These are phyloP conservation scores for Penelope pileata DNA, from an alignment of 2,113 vertebrate species.

Conservation along the genomic window DNA sequence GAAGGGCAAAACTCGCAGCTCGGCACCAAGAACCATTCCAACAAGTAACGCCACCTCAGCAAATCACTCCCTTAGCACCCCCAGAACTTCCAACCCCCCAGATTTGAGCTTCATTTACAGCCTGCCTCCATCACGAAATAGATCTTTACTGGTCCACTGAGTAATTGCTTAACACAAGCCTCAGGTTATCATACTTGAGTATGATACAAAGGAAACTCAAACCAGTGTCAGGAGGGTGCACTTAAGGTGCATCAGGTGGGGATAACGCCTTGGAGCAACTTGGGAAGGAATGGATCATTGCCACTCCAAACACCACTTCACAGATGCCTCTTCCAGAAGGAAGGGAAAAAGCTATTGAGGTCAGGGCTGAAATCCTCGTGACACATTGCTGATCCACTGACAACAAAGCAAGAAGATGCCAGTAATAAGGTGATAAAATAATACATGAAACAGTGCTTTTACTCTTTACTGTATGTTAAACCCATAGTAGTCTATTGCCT, in stretches of 20 bases:
- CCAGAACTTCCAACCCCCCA: neutral
- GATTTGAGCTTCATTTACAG: neutral
- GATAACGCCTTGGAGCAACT: neutral
- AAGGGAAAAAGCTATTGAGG: neutral
- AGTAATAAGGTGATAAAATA: neutral
- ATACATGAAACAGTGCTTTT: neutral
- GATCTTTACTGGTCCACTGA: neutral
- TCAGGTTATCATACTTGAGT: neutral
- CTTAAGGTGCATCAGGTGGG: neutral
- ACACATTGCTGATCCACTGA: accelerated
- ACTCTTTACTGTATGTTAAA: neutral
- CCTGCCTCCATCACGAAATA: neutral
- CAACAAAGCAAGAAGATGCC: neutral
- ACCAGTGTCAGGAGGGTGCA: neutral
- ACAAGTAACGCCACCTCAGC: neutral
- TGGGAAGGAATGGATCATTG: neutral
- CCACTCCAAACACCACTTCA: neutral
- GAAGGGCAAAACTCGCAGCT: neutral
- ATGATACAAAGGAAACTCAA: neutral
- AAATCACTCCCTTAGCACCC: neutral
- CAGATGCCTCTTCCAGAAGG: neutral
- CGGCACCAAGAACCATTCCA: neutral
- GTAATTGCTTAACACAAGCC: neutral
- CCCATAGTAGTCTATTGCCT: neutral
- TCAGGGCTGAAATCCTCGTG: neutral